Base-by-base conservation (phyloP, 2,888 invertebrate species). In the Acleris holmiana region DNA sequence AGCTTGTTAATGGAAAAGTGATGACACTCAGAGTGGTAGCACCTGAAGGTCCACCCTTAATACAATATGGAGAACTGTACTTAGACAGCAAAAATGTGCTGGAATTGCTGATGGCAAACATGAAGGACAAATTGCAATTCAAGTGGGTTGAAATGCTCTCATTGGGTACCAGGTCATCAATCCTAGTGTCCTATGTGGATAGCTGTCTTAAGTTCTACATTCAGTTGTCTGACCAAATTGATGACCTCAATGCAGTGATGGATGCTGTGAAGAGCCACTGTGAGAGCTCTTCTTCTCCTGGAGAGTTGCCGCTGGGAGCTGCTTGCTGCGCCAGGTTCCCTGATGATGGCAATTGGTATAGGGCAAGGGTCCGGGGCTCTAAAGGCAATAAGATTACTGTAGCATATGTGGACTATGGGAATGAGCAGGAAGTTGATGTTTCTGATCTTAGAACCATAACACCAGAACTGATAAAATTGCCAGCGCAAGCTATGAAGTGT, bases 321-420 rank as follows among this genome's bases (percentile, higher is more conserved):
- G 95, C 96, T 0, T 96, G 96, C 76, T 95, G 96, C 71, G 98
- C 98, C 0, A 94, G 96, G 66, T 99, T 96, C 79, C 94, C 95
- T 53, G 94, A 90, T 55, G 97, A 98, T 84, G 94, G 94, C 35
- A 95, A 96, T 77, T 99, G 99, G 98, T 99, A 99, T 84, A 93
- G 99, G 71, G 99, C 98, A 0, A 94, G 95, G 78, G 94, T 99
- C 8, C 92, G 95, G 68, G 94, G 94, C 47, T 86, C 95, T 4
- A 93, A 93, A 40, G 92, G 90, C 1, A 91, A 91, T 5, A 94
- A 94, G 67, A 93, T 95, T 0, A 88, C 94, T 61, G 96, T 99
- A 1, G 93, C 95, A 2, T 99, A 98, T 88, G 96, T 99, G 17
- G 99, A 99, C 89, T 99, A 97, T 89, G 99, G 99, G 6, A 99